Evolutionary conservation across 1,140 invertebrate genomes (phyloP).

Genomic region (Cataglyphis hispanica): DNA sequence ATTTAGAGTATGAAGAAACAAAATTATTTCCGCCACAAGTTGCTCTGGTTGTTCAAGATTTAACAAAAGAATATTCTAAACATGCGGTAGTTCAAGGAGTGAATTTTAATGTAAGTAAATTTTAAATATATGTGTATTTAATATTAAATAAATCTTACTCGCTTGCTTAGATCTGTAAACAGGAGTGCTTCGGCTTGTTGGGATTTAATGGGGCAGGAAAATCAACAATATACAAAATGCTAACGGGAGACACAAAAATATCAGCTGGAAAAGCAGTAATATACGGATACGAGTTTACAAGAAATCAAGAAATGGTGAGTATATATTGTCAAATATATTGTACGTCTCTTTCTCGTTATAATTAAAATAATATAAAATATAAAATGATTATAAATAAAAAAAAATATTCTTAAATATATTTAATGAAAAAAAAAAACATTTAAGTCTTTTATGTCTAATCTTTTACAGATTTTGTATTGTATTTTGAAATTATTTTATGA

Average conservation of each 20-base stretch:
- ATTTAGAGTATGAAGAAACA: conserved; percentile 56
- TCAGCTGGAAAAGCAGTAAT: conserved; percentile 85
- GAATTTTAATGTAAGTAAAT: conserved; percentile 66
- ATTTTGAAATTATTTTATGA: neutral
- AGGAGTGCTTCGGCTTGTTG: conserved; percentile 95
- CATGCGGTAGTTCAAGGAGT: conserved; percentile 47
- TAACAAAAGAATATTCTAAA: conserved; percentile 57
- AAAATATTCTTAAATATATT: neutral
- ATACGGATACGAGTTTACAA: conserved; percentile 52
- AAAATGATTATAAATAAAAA: neutral
- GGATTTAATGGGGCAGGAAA: conserved; percentile 94
- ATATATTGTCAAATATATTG: neutral
- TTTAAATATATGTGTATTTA: neutral
- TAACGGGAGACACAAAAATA: conserved; percentile 91
- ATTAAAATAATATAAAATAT: neutral
- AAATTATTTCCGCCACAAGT: conserved; percentile 37
- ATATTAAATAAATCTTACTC: conserved; percentile 15
- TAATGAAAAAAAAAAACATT: neutral
- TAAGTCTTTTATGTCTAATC: neutral
- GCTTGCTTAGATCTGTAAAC: conserved; percentile 84
- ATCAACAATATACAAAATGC: conserved; percentile 94
- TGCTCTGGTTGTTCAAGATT: conserved; percentile 62
- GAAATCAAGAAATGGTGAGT: conserved; percentile 55
- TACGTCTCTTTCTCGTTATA: too few species aligned
- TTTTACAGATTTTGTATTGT: neutral